Evolutionary conservation across 1,140 invertebrate species (phyloP).

Genomic region (Tetramorium parvispinum): DNA sequence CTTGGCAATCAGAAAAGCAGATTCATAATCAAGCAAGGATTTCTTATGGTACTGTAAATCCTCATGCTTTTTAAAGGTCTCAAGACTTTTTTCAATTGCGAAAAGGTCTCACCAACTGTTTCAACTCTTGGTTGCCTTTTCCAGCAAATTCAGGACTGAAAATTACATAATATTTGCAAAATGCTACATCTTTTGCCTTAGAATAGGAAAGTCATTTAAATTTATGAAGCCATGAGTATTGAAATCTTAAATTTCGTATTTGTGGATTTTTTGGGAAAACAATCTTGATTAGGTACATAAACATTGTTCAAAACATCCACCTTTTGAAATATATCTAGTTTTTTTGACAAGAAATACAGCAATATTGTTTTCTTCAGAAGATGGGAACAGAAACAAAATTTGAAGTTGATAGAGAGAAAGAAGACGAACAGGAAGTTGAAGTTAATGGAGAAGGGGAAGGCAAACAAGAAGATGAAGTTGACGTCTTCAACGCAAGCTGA

Average conservation of each 20-base stretch:
- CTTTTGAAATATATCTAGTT: neutral
- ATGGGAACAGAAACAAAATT: neutral
- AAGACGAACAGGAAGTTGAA: neutral
- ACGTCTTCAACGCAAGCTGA: neutral
- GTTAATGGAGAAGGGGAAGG: too few relatives aligned
- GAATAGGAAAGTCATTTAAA: conserved; percentile 29
- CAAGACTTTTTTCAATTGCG: neutral
- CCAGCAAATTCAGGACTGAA: neutral
- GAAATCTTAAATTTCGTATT: neutral
- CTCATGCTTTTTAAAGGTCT: conserved; percentile 11
- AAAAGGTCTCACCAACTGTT: too few relatives aligned
- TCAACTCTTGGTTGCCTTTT: too few relatives aligned
- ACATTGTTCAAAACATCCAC: neutral
- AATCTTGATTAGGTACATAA: neutral
- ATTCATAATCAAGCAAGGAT: neutral
- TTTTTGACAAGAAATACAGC: neutral
- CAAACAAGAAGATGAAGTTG: too few relatives aligned
- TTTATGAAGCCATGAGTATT: neutral
- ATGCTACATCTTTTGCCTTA: conserved; percentile 19
- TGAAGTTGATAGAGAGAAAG: neutral
- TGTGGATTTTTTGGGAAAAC: conserved; percentile 1
- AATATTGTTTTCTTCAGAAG: neutral
- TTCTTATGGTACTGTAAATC: conserved; percentile 15
- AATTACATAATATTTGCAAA: conserved; percentile 36
- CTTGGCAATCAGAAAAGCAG: neutral